These are phyloP conservation scores for Nomada lathburiana DNA, from an alignment of 2,888 invertebrate species.

Conservation along the genomic window DNA sequence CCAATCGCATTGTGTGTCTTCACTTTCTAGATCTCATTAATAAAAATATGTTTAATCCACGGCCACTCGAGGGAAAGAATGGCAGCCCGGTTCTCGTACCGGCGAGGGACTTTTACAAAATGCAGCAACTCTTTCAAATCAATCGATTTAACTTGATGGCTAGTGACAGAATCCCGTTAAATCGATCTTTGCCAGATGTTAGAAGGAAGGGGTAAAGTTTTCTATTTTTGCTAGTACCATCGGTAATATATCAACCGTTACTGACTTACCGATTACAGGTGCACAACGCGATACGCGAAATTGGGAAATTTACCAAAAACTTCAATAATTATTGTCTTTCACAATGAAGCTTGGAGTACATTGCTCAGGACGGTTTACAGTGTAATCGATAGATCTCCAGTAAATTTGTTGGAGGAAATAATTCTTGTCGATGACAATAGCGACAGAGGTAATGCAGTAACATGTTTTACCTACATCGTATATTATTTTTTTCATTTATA, in stretches of 20 bases:
- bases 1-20: slow-evolving; percentile 10
- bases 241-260: not conserved
- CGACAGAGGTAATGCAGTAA: slow-evolving; percentile 88
- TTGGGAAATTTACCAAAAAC: slow-evolving; percentile 91
- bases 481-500: not conserved
- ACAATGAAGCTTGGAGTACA: slow-evolving; percentile 99
- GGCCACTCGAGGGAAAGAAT: slow-evolving; percentile 90
- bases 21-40: slow-evolving; percentile 88
- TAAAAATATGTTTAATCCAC: slow-evolving; percentile 91
- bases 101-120: slow-evolving; percentile 90
- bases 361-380: slow-evolving; percentile 97
- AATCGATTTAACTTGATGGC: slow-evolving; percentile 95
- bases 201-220: slow-evolving; percentile 89
- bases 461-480: not conserved
- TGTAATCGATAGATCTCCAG: slow-evolving; percentile 95
- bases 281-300: slow-evolving; percentile 86
- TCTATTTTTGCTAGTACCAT: not conserved
- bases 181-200: slow-evolving; percentile 93
- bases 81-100: slow-evolving; percentile 93
- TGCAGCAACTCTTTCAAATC: slow-evolving; percentile 92
- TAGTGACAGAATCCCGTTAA: slow-evolving; percentile 94
- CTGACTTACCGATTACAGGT: slow-evolving; percentile 85
- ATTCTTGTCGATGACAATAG: slow-evolving; percentile 96
- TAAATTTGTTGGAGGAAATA: slow-evolving; percentile 91
- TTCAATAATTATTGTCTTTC: slow-evolving; percentile 97